These are phyloP conservation scores for Lasioglossum albipes DNA, from an alignment of 1,140 invertebrate species.

Conservation along the genomic window DNA sequence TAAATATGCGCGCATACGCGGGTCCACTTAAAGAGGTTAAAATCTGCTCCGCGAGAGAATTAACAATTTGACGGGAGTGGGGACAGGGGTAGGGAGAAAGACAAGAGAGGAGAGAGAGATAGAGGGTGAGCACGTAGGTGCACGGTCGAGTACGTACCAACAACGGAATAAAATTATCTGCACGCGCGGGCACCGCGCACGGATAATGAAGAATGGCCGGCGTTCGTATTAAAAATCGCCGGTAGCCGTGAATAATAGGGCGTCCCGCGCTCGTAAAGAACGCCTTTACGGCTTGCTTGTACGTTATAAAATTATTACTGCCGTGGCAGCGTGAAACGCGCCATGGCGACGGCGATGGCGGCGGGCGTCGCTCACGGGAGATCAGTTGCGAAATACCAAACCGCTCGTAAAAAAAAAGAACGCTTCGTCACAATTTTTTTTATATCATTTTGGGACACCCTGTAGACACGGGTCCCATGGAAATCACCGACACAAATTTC, in stretches of 20 bases:
- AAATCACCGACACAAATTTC: no score
- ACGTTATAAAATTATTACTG: slow-evolving; percentile 38
- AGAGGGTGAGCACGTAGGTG: no score
- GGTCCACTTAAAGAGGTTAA: neutral
- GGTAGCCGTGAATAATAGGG: slow-evolving; percentile 26
- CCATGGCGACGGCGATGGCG: no score
- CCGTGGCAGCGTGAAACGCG: slow-evolving; percentile 11
- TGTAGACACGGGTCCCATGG: no score
- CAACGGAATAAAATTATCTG: slow-evolving; percentile 30
- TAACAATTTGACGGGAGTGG: neutral
- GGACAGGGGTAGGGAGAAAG: no score
- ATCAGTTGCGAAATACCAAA: neutral
- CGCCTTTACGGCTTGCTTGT: slow-evolving; percentile 29
- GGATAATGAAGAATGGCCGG: slow-evolving; percentile 13
- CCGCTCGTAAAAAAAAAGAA: slow-evolving; percentile 6
- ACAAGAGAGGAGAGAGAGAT: no score
- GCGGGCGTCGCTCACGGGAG: neutral
- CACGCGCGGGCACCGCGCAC: neutral
- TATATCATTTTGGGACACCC: no score
- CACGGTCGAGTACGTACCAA: neutral
- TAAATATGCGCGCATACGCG: neutral
- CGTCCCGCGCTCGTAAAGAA: slow-evolving; percentile 23
- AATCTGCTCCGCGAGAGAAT: neutral
- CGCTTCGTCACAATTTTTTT: no score
- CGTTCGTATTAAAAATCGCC: slow-evolving; percentile 31